Evolutionary conservation across 2,888 invertebrate genomes (phyloP).

Genomic region (Andrena flavipes): DNA sequence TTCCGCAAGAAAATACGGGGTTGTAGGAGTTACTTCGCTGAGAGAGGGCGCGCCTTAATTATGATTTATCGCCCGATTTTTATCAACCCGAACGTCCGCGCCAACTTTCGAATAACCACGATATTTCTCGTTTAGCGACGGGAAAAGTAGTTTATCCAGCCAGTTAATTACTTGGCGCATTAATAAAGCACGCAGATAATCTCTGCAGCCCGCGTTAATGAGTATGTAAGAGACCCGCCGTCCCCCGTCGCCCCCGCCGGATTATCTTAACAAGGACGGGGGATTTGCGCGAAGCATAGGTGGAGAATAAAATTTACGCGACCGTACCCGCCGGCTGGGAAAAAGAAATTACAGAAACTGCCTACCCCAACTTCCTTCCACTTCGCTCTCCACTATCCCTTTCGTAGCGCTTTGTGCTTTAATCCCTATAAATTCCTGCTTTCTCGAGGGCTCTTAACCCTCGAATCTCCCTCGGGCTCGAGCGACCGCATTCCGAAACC

Average conservation of each 20-base stretch:
- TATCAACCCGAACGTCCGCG: constrained; percentile 32
- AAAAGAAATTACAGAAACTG: background rate
- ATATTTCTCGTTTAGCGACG: constrained; percentile 40
- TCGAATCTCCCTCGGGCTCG: background rate
- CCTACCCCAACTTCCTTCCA: background rate
- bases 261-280: constrained; percentile 55
- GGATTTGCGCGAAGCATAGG: constrained; percentile 51
- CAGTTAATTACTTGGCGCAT: constrained; percentile 67
- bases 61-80: constrained; percentile 35
- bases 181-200: constrained; percentile 70
- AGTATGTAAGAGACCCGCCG: constrained; percentile 62
- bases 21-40: too few relatives aligned
- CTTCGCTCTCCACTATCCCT: background rate
- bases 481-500: constrained; percentile 1
- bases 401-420: constrained; percentile 19
- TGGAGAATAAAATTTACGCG: constrained; percentile 51
- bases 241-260: constrained; percentile 30
- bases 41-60: constrained; percentile 14
- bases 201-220: constrained; percentile 65
- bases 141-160: constrained; percentile 49
- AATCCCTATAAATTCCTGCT: constrained; percentile 49
- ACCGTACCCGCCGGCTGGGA: background rate
- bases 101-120: constrained; percentile 57
- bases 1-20: too few relatives aligned
- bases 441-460: background rate